Evolutionary conservation across 2,888 invertebrate species (phyloP), one percentile per base, ranked within the genome.

Genomic region (Hololepta plana): DNA sequence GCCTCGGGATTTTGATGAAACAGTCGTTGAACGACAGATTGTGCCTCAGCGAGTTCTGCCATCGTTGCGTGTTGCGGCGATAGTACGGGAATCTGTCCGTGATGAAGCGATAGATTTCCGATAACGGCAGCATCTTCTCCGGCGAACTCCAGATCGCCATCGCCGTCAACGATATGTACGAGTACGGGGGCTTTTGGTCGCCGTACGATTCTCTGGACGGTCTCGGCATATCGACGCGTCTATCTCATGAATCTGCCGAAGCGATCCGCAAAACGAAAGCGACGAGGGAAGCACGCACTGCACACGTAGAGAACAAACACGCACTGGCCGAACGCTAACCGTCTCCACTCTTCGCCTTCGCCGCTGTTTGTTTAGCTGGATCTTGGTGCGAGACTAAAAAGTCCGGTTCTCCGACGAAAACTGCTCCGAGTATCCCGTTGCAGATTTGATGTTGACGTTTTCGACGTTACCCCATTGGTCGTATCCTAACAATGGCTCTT

Each of bases 131-230:
- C 88, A 91, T 93, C 55, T 91, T 90, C 56, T 93, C 91, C 32
- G 79, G 72, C 8, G 87, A 87, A 45, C 81, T 82, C 76, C 91
- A 90, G 46, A 95, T 93, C 32, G 95, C 95, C 95, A 95, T 95
- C 34, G 93, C 93, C 20, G 93, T 95, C 37, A 95, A 62, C 24
- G 91, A 90, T 50, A 95, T 95, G 60, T 95, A 95, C 25, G 93
- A 93, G 57, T 91, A 95, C 20, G 95, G 93, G 33, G 95, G 95
- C 59, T 95, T 95, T 59, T 93, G 88, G 55, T 90, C 90, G 50
- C 88, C 87, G 61, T 91, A 91, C 32, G 87, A 84, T 59, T 88
- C 88, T 40, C 90, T 72, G 46, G 88, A 84, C 44, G 90, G 90
- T 52, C 90, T 74, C 48, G 90, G 90, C 90, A 91, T 90, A 32